Percentiles rank a stretch among this genome's conserved stretches.
These are phyloP conservation scores for Chirona hameri DNA, from an alignment of 2,888 invertebrate genomes.

Conservation along the genomic window DNA sequence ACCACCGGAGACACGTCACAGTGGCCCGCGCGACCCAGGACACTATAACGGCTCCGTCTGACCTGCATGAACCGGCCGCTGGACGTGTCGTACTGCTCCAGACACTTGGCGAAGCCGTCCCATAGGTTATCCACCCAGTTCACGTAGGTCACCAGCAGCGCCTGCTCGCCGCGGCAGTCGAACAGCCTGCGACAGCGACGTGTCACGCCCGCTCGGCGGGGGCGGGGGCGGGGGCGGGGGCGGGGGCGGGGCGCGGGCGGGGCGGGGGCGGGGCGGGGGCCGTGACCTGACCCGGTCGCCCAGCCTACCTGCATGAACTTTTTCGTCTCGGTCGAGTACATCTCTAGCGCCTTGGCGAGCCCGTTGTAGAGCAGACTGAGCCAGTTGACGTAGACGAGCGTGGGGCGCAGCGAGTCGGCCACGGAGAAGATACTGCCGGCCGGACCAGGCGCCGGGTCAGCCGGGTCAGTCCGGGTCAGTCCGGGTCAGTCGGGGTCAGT, in stretches of 20 bases:
- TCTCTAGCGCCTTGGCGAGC: constrained; percentile 76
- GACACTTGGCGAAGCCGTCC: constrained; percentile 27
- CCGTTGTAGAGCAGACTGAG: constrained; percentile 81
- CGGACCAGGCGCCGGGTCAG: background rate
- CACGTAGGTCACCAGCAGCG: background rate
- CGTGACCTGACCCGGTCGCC: background rate
- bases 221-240: background rate
- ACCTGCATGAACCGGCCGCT: constrained; percentile 3
- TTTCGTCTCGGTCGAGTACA: constrained; percentile 81
- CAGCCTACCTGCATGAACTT: constrained; percentile 77
- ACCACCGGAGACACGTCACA: too few species aligned
- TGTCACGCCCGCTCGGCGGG: background rate
- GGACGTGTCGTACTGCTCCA: background rate
- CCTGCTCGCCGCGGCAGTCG: background rate
- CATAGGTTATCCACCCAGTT: constrained; percentile 30
- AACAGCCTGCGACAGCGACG: background rate
- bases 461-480: too few species aligned
- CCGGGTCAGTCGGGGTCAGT: too few species aligned
- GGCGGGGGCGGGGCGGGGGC: too few species aligned
- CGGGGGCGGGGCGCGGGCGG: background rate
- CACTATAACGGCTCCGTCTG: too few species aligned
- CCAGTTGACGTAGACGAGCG: constrained; percentile 88
- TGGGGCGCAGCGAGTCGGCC: constrained; percentile 70
- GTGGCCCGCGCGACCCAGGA: too few species aligned
- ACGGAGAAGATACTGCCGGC: constrained; percentile 59